phyloP scores from a whole-genome alignment of 1,140 invertebrate genomes.

The Drosophila repleta region DNA sequence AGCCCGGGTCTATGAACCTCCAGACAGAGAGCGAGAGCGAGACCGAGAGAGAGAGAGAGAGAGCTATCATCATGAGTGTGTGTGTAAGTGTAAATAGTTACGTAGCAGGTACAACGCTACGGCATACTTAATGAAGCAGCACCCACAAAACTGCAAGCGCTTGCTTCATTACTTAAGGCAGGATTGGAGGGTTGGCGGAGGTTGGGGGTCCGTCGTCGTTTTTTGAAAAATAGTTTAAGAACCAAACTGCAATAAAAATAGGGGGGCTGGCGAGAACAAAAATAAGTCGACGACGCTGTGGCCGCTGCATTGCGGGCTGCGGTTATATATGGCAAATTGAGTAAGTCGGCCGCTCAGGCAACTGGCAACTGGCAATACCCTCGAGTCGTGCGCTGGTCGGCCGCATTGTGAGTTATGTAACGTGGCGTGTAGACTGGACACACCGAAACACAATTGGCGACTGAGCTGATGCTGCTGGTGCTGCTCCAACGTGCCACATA shows the following conservation, averaged over 20 bases:
- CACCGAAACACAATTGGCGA: slow-evolving; percentile 55
- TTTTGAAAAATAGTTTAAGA: slow-evolving; percentile 80
- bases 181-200: no score
- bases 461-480: slow-evolving; percentile 15
- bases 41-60: slow-evolving; percentile 3
- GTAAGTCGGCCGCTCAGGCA: slow-evolving; percentile 68
- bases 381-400: slow-evolving; percentile 59
- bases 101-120: slow-evolving; percentile 35
- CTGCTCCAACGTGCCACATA: slow-evolving; percentile 60
- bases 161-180: slow-evolving; percentile 72
- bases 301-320: slow-evolving; percentile 33
- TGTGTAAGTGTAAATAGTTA: slow-evolving; percentile 20
- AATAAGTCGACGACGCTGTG: slow-evolving; percentile 29
- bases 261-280: slow-evolving; percentile 1
- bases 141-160: slow-evolving; percentile 74
- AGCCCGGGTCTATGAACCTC: slow-evolving; percentile 71
- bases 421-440: slow-evolving; percentile 54
- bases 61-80: slow-evolving; percentile 20
- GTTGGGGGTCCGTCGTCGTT: slow-evolving; percentile 11
- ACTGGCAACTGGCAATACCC: slow-evolving; percentile 65
- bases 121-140: slow-evolving; percentile 80
- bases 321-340: slow-evolving; percentile 79
- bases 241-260: slow-evolving; percentile 23
- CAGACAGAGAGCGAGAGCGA: slow-evolving; percentile 2
- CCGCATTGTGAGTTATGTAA: slow-evolving; percentile 73